Evolutionary conservation across 2,888 invertebrate species (phyloP), one percentile per base, ranked within the genome.

Genomic region (Lordiphosa andalusiaca): DNA sequence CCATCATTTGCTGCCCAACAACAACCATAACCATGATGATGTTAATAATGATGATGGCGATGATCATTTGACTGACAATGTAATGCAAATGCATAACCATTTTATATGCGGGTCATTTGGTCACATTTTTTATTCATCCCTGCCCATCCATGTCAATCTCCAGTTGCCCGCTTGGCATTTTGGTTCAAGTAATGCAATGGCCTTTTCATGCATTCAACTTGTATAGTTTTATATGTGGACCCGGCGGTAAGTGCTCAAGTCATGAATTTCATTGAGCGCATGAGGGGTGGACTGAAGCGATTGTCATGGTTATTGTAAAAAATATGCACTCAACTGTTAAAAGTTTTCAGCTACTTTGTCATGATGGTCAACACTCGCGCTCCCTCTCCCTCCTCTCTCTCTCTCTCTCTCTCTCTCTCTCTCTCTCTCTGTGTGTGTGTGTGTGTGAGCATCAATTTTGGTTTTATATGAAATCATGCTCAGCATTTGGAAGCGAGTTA

Each of bases 191-290:
- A 30, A 30, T 7, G 30, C 30, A 3, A 30, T 2, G 9, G 9
- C 7, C 9, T 30, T 3, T 30, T 25, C 25, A 25, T 25, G 6
- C 7, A 25, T 25, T 5, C 23, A 23, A 23, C 23, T 23, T 23
- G 25, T 30, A 9, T 30, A 30, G 30, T 30, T 30, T 7, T 30
- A 30, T 30, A 30, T 40, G 48, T 41, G 38, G 48, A 38, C 25
- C 6, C 6, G 16, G 16, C 6, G 25, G 6, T 25, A 25, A 25
- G 25, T 25, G 25, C 25, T 25, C 25, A 46, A 61, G 41, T 52
- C 54, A 48, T 60, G 57, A 37, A 53, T 54, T 69, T 71, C 58
- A 62, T 71, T 60, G 54, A 55, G 53, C 36, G 46, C 21, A 46
- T 35, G 19, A 12, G 2, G 30, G 30, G 9, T 3, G 9, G 6